A percentile compares a stretch with the other conserved stretches of the same genome.
These are phyloP conservation scores for Petaurus breviceps DNA, from an alignment of 2,113 vertebrate genomes.

Conservation along the genomic window DNA sequence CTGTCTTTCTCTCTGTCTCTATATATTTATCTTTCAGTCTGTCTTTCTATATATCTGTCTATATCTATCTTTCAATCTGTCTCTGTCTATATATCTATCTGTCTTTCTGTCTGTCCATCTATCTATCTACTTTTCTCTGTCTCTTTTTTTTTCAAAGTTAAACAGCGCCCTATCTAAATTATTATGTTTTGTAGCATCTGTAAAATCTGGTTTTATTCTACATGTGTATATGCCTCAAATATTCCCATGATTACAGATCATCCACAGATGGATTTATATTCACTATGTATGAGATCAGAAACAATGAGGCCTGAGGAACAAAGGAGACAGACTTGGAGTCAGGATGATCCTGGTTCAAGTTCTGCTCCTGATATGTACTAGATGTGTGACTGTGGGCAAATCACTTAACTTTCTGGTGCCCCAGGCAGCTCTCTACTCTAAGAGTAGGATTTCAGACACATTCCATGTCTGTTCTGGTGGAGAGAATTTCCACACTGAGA, in stretches of 20 bases:
- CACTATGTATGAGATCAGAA: not conserved
- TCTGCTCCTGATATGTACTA: not conserved
- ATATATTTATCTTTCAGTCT: too few species aligned
- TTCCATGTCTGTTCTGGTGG: not conserved
- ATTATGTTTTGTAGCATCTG: not conserved
- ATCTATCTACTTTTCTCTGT: not conserved
- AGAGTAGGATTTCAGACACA: not conserved
- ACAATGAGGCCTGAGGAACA: not conserved
- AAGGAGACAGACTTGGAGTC: not conserved
- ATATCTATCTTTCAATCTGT: not conserved
- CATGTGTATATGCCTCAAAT: not conserved
- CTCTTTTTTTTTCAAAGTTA: not conserved
- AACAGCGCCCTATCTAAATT: not conserved
- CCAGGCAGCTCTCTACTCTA: not conserved
- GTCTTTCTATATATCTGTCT: too few species aligned
- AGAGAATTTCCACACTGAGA: too few species aligned
- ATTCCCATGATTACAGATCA: not conserved
- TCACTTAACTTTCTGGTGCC: too few species aligned
- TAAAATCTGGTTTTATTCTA: not conserved
- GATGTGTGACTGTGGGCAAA: too few species aligned
- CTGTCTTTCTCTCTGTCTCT: too few species aligned
- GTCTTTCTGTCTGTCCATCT: too few species aligned
- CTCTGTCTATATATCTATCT: too few species aligned
- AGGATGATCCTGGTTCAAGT: not conserved
- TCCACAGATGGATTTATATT: not conserved